Evolutionary conservation across 1,140 invertebrate genomes (phyloP), one percentile per base, ranked within the genome.

Genomic region (Bombus turneri): DNA sequence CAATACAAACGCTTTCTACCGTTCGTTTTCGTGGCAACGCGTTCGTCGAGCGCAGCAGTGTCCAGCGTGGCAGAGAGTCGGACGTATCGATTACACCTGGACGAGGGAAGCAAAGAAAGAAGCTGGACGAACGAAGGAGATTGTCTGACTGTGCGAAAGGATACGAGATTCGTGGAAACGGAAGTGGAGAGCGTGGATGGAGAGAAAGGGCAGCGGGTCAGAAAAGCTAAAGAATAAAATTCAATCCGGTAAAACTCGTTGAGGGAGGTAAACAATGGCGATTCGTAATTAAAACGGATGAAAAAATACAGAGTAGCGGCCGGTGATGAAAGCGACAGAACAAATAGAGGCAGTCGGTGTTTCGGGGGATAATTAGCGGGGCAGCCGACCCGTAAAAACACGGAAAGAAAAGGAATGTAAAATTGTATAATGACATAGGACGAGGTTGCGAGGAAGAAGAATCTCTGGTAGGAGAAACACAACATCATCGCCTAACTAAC

Each of bases 271-370:
- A 84, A 84, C 83, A 84, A 80, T 59, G 76, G 53, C 47, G 68
- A 79, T 84, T 80, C 83, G 83, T 80, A 84, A 84, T 84, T 84
- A 84, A 84, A 84, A 79, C 76, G 76, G 83, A 79, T 66, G 76
- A 69, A 79, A 77, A 69, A 84, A 57, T 69, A 79, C 37, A 47
- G 75, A 78, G 47, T 62, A 53, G 39, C 66, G 66, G 15, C 22
- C 39, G 39, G 53, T 10, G 76, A 84, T 84, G 83, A 79, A 84
- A 84, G 64, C 39, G 13, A 31, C 53, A 37, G 57, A 53, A 41
- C 39, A 84, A 80, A 80, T 79, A 80, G 68, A 69, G 31, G 39
- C 9, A 28, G 22, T 12, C 31, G 31, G 31, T 71, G 66, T 84
- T 71, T 59, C 76, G 39, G 18, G 53, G 53, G 53, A 84, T 84